These are phyloP conservation scores for Dicyrtomina minuta DNA, from an alignment of 2,888 invertebrate genomes.

Conservation along the genomic window DNA sequence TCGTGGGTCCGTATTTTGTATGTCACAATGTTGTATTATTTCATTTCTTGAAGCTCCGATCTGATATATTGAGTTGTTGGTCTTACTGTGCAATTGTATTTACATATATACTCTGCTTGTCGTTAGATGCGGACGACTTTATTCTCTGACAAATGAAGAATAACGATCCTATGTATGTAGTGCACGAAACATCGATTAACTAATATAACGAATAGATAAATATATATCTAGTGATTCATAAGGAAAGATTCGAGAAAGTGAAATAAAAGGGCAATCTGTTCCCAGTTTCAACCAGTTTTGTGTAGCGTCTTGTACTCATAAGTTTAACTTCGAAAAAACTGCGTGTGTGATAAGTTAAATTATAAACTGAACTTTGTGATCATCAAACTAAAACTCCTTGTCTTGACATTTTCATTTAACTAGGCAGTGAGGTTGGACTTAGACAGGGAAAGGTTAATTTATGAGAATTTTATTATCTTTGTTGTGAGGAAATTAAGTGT, in stretches of 20 bases:
- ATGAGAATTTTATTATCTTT: no score
- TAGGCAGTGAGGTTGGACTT: no score
- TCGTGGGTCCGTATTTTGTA: background rate
- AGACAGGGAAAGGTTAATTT: no score
- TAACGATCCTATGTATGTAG: background rate
- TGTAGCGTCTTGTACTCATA: constrained; percentile 9
- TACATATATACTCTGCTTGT: background rate
- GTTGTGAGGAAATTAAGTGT: no score
- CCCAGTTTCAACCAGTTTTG: constrained; percentile 31
- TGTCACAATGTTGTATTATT: no score
- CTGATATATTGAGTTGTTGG: no score
- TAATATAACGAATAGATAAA: constrained; percentile 18
- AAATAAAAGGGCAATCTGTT: constrained; percentile 23
- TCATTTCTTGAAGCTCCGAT: no score
- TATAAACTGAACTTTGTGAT: background rate
- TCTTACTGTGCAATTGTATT: background rate
- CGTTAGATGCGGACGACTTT: background rate
- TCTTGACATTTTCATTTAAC: background rate
- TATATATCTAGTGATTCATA: background rate
- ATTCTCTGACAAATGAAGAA: background rate
- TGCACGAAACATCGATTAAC: background rate
- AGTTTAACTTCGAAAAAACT: constrained; percentile 1
- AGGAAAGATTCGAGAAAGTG: constrained; percentile 25
- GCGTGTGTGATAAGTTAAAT: background rate
- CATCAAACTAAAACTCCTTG: background rate